Conservation (phyloP, 2,113 vertebrate species). For the Carassius auratus region DNA sequence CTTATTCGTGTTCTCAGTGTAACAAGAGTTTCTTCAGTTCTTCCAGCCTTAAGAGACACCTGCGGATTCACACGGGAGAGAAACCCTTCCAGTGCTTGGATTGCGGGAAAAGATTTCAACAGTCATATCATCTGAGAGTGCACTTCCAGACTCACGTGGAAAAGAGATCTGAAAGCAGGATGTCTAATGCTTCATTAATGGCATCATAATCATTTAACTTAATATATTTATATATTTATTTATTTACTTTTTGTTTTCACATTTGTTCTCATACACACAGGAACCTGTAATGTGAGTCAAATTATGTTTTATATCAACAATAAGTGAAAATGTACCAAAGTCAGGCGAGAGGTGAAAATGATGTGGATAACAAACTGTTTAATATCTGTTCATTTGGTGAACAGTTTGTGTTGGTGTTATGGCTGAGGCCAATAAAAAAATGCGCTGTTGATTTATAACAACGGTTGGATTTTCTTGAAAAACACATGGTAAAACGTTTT, state of each 20-base stretch:
- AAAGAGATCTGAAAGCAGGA: conserved; percentile 10
- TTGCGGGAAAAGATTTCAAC: conserved; percentile 71
- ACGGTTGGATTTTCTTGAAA: too few species aligned
- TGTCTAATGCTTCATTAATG: neutral
- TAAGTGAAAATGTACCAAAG: neutral
- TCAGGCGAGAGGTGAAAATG: neutral
- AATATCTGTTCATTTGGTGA: neutral
- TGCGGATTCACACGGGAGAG: conserved; percentile 46
- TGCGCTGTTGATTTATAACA: too few species aligned
- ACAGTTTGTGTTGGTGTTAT: neutral
- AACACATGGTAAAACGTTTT: too few species aligned
- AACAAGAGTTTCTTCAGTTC: conserved; percentile 75
- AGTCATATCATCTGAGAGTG: conserved; percentile 75
- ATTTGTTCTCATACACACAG: neutral
- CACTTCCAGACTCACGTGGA: conserved; percentile 68
- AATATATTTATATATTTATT: too few species aligned
- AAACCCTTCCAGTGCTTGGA: conserved; percentile 67
- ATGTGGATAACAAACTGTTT: neutral
- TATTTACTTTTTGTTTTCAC: neutral
- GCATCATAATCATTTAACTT: neutral
- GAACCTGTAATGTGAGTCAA: neutral
- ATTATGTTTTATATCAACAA: neutral
- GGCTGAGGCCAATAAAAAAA: neutral
- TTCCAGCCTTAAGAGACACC: conserved; percentile 72
- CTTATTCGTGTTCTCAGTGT: conserved; percentile 69